phyloP scores from a whole-genome alignment of 2,888 invertebrate species.

The Ochropleura leucogaster region DNA sequence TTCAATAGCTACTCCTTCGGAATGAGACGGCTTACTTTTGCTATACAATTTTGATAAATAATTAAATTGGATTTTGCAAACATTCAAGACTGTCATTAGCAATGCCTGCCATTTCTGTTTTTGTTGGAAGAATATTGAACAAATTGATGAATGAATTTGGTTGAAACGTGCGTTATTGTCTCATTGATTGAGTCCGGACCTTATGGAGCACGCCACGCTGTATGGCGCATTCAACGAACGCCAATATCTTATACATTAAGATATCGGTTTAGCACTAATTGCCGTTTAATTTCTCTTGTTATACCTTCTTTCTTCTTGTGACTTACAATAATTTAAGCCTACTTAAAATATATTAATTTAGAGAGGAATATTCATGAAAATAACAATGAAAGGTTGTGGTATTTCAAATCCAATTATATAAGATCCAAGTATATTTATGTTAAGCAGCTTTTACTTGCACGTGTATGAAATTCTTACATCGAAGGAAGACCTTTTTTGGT shows the following conservation, averaged over 20 bases:
- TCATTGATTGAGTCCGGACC: background rate
- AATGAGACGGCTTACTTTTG: background rate
- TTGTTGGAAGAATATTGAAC: background rate
- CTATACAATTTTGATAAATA: background rate
- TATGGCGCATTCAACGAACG: background rate
- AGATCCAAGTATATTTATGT: background rate
- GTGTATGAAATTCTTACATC: background rate
- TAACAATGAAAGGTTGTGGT: background rate
- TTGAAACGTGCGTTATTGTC: background rate
- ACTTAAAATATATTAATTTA: background rate
- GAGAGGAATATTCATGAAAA: background rate
- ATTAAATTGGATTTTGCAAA: slow-evolving; percentile 5
- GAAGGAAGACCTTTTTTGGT: background rate
- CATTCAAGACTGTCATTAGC: background rate
- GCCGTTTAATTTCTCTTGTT: too few relatives aligned
- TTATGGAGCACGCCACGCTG: background rate
- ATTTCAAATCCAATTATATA: background rate
- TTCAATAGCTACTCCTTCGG: background rate
- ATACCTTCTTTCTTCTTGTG: too few relatives aligned
- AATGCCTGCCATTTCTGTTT: background rate
- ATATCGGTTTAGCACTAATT: background rate
- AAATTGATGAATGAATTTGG: background rate
- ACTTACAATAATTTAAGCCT: background rate
- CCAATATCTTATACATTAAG: background rate
- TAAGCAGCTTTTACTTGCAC: background rate